phyloP scores from a whole-genome alignment of 2,113 vertebrate species.

The Odontophorus gujanensis region DNA sequence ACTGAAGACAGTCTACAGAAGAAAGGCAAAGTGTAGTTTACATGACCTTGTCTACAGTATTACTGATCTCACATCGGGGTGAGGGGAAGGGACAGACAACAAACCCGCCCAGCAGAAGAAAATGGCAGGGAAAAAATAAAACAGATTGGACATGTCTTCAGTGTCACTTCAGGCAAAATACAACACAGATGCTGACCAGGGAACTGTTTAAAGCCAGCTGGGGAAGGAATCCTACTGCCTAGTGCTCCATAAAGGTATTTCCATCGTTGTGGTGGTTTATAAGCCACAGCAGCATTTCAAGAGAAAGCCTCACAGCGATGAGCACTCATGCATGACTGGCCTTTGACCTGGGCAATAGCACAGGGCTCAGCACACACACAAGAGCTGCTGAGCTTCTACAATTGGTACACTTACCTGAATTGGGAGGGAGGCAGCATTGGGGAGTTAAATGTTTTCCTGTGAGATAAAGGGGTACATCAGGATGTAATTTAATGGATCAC shows the following conservation, averaged over 20 bases:
- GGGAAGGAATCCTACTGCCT: not conserved
- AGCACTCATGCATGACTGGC: accelerated
- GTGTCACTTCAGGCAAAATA: not conserved
- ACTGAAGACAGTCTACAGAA: not conserved
- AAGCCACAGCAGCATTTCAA: not conserved
- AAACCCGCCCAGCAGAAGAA: not conserved
- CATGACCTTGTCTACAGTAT: not conserved
- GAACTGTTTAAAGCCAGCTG: not conserved
- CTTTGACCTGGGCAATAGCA: too few species aligned
- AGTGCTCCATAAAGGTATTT: not conserved
- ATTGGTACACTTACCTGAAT: not conserved
- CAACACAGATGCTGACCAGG: not conserved
- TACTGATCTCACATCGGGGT: not conserved
- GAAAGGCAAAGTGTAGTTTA: not conserved
- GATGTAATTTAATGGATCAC: not conserved
- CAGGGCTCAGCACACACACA: not conserved
- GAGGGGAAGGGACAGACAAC: not conserved
- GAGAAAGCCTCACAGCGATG: not conserved
- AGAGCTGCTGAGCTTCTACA: not conserved
- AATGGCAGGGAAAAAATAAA: not conserved
- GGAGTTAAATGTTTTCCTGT: not conserved
- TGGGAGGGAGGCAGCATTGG: not conserved
- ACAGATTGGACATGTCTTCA: not conserved
- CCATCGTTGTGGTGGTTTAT: accelerated
- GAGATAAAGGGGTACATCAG: not conserved